Evolutionary conservation across 1,140 invertebrate species (phyloP), one percentile per base, ranked within the genome.

Genomic region (Saxidomus purpurata): DNA sequence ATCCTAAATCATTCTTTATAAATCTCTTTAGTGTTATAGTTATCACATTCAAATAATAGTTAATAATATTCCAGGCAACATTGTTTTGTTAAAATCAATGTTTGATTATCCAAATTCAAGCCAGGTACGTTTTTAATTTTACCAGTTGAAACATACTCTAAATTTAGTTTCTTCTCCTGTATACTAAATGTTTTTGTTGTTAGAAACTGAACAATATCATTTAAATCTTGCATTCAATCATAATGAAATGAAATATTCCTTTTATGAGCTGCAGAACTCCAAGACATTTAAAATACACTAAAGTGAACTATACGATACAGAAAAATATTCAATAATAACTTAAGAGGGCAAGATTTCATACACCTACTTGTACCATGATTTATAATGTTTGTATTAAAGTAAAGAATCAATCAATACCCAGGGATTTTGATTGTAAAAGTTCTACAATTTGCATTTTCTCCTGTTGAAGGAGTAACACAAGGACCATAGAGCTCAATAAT

Each of bases 231-330:
- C 6, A 40, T 71, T 71, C 67, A 69, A 69, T 34, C 34, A 38
- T 17, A 28, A 71, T 71, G 34, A 71, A 71, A 69, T 69, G 2
- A 43, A 71, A 71, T 71, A 71, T 71, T 71, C 67, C 67, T n/a
- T 28, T 28, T 36, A 40, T 40, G 19, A 71, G 34, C 34, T 40
- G n/a, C n/a, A 63, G 59, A 28, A 28, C 15, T 28, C n/a, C 25
- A 28, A 11, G 9, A 63, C 59, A 63, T 63, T 63, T n/a, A 19
- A 63, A 28, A 63, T 63, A 63, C 25, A 25, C 59, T 11, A 63
- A 63, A 25, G 8, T 63, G 25, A 63, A 43, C n/a, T n/a, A 55
- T n/a, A 55, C 52, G 19, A 55, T 63, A 63, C 6, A 63, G 59
- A 63, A 63, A n/a, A 63, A 28, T 9, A 63, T 28, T 63, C 19